Evolutionary conservation across 1,140 invertebrate genomes (phyloP), one percentile per base, ranked within the genome.

Genomic region (Kradibia gibbosae): DNA sequence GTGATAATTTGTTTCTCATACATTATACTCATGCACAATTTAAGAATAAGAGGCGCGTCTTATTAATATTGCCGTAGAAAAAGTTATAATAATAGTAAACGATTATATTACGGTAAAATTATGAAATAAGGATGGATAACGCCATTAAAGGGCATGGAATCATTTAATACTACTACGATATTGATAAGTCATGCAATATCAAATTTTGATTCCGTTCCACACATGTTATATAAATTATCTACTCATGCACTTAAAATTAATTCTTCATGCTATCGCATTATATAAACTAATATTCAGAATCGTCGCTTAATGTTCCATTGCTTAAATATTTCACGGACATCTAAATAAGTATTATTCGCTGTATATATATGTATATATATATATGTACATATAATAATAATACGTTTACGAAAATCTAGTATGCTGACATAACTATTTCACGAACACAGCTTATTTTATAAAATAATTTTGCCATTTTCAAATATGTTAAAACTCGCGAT

Each of bases 181-280:
- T 7, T 36, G 70, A 25, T 55, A 45, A 42, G 36, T 8, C 36
- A 71, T 81, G n/a, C 50, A 77, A 77, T 76, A 28, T 76, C 0
- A 60, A 45, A 57, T 65, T 67, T 60, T 13, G n/a, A 55, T 67
- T 75, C 20, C 13, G n/a, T 71, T 72, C 60, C 62, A 48, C 60
- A 71, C 17, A 5, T 28, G n/a, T 20, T 53, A 70, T n/a, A 53
- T 28, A 83, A 57, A 83, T 80, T 73, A 71, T 65, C 78, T 83
- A 83, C 78, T 77, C 82, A 83, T 83, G 78, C 78, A 81, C 62
- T 80, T 71, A 75, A 36, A 80, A 77, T 13, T 71, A 80, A 67
- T 50, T 67, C 17, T 36, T 79, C 81, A 78, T 80, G 82, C 82
- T 80, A 42, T 11, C 81, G 28, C 31, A 62, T 57, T 31, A 55